These are phyloP conservation scores for Pachyramphus minor DNA, from an alignment of 2,113 vertebrate species.

Conservation along the genomic window DNA sequence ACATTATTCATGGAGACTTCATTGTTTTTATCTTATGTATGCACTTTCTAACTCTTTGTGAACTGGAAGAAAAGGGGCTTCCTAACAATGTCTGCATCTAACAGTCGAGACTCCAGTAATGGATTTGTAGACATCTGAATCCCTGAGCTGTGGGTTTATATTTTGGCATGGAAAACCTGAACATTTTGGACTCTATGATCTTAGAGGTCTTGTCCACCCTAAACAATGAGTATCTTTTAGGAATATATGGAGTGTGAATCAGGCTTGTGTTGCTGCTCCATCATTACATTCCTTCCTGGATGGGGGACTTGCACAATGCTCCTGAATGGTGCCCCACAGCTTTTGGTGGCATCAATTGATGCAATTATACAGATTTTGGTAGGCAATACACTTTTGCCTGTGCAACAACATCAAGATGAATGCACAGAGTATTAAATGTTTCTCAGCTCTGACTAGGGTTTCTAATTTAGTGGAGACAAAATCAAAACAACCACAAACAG, in stretches of 20 bases:
- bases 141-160: not conserved
- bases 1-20: not conserved
- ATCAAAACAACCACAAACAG: not conserved
- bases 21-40: not conserved
- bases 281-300: not conserved
- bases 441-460: not conserved
- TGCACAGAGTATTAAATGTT: not conserved
- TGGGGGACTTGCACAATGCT: fast-evolving
- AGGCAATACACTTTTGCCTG: not conserved
- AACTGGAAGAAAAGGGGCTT: not conserved
- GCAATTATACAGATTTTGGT: not conserved
- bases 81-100: fast-evolving
- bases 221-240: not conserved
- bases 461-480: not conserved
- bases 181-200: not conserved
- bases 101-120: not conserved
- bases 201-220: not conserved
- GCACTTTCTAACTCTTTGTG: not conserved
- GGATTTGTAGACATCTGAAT: not conserved
- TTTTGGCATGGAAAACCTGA: not conserved
- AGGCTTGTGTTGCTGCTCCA: not conserved
- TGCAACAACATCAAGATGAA: not conserved
- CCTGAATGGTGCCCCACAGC: not conserved
- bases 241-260: not conserved
- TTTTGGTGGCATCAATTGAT: not conserved